phyloP scores from a whole-genome alignment of 2,113 vertebrate genomes.

The Rhombomys opimus region DNA sequence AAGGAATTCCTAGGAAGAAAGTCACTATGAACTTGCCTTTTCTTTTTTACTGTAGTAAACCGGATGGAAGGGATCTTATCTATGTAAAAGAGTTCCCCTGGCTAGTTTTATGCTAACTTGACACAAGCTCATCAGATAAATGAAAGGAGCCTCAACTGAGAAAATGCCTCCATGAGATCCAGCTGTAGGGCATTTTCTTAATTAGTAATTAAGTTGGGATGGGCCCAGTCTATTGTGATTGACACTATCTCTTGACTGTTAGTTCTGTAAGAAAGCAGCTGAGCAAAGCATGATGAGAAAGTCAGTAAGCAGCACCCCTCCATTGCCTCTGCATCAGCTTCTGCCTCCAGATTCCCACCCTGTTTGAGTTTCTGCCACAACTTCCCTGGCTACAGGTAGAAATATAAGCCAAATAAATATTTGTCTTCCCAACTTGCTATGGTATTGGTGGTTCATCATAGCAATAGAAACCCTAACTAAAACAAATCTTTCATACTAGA shows the following conservation, averaged over 20 bases:
- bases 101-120: background rate
- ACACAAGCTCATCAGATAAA: background rate
- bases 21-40: slow-evolving; percentile 9
- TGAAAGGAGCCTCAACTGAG: background rate
- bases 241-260: background rate
- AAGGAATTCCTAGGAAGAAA: slow-evolving; percentile 40
- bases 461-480: background rate
- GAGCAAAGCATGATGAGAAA: background rate
- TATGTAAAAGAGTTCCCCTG: background rate
- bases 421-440: background rate
- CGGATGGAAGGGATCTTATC: background rate
- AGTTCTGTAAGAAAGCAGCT: background rate
- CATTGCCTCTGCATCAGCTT: background rate
- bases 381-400: background rate
- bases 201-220: background rate
- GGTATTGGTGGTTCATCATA: background rate
- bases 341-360: no score
- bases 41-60: background rate
- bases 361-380: background rate
- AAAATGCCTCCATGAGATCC: background rate
- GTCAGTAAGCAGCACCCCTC: background rate
- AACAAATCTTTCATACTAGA: background rate
- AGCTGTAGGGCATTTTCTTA: background rate
- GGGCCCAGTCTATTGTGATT: background rate
- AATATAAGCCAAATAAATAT: background rate